Base-by-base conservation (phyloP, 2,888 invertebrate species). In the Apotomis turbidana region DNA sequence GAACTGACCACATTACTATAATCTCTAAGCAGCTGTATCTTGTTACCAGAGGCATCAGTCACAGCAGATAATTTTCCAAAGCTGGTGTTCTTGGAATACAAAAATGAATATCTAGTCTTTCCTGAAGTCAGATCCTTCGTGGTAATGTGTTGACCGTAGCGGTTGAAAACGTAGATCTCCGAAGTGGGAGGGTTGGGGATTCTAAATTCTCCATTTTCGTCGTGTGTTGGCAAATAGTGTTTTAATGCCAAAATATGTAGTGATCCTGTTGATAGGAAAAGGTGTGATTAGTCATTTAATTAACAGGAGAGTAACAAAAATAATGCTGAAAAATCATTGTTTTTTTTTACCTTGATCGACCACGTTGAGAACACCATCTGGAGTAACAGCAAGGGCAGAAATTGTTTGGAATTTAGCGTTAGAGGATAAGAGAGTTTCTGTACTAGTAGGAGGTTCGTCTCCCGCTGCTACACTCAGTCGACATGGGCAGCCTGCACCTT, bases 91-190 rank as follows among this genome's bases (percentile, higher is more conserved):
- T 99, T 99, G 62, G 98, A 98, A 93, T 99, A 99, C 38, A 98
- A 94, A 94, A 99, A 99, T 62, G 98, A 97, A 89, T 99, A 99
- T 85, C 98, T 95, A 5, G 97, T 97, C 90, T 98, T 97, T 62
- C 97, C 98, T n/a, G 99, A 99, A 61, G 99, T 97, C 73, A 99
- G 93, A 88, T 99, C 98, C 87, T 97, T 97, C 3, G 99, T 99
- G 41, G 97, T 97, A 41, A 98, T 97, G 88, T 99, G 99, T 87
- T 99, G 99, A 0, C 99, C 99, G 84, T 98, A 98, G 41, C 97
- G 95, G 89, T 98, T 98, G 88, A 98, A 98, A 0, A 98, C 97
- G 84, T 98, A 98, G 74, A 98, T 95, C 91, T 99, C 99, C 77
- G 98, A 97, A 0, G 98, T 97, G 10, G 98, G 97, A 55, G 98